These are phyloP conservation scores for Leucoraja erinaceus DNA, from an alignment of 2,113 vertebrate genomes.

Conservation along the genomic window DNA sequence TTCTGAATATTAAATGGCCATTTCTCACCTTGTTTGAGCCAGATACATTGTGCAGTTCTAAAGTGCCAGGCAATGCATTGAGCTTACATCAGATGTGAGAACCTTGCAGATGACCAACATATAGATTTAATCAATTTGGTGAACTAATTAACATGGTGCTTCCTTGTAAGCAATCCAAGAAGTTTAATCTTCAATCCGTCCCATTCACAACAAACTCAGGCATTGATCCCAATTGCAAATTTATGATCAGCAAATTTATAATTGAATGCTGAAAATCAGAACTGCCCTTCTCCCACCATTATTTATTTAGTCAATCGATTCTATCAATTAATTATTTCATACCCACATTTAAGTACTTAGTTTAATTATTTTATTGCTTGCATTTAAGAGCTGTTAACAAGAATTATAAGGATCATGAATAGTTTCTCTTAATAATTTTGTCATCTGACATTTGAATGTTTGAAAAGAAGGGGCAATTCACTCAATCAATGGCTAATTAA, in stretches of 20 bases:
- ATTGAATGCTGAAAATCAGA: not conserved
- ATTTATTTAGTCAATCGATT: conserved; percentile 3
- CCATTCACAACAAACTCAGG: not conserved
- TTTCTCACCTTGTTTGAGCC: not conserved
- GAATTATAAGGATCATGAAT: not conserved
- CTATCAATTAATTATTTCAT: not conserved
- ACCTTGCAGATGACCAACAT: not conserved
- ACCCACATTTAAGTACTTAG: not conserved
- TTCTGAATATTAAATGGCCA: not conserved
- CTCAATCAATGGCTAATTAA: not conserved
- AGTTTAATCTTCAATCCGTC: not conserved
- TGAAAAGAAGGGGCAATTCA: not conserved
- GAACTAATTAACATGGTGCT: not conserved
- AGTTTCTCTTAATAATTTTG: not conserved
- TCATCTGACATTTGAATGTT: not conserved
- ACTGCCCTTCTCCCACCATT: not conserved
- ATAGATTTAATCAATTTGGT: not conserved
- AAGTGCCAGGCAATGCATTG: not conserved
- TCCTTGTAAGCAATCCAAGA: not conserved
- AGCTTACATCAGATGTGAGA: not conserved
- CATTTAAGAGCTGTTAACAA: not conserved
- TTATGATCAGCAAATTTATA: not conserved
- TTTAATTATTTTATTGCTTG: not conserved
- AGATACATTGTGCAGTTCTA: not conserved
- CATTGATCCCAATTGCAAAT: not conserved